Conservation (phyloP, 2,888 invertebrate species). For the Thecophora atra region DNA sequence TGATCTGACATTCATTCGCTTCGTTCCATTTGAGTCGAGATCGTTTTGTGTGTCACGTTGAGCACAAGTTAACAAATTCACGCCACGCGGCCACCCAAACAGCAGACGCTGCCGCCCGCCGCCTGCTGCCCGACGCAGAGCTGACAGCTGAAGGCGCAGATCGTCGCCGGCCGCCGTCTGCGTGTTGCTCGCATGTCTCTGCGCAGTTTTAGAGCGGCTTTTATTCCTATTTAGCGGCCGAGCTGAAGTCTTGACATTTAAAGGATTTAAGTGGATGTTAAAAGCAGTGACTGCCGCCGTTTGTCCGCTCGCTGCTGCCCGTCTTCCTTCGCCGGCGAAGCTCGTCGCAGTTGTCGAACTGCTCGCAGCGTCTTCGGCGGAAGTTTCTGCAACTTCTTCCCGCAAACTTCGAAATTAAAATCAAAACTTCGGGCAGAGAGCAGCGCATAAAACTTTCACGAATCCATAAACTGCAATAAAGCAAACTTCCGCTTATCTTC, state of each 20-base stretch:
- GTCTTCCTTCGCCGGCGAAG: too few relatives aligned
- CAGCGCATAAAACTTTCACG: constrained; percentile 44
- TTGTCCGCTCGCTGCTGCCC: too few relatives aligned
- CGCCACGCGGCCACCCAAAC: constrained; percentile 52
- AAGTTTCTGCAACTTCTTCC: background rate
- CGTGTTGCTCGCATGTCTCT: constrained; percentile 14
- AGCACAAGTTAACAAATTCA: constrained; percentile 65
- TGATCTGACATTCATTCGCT: constrained; percentile 32
- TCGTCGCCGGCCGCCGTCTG: constrained; percentile 16
- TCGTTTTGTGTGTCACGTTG: constrained; percentile 41
- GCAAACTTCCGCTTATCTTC: constrained; percentile 43
- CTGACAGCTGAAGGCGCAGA: background rate
- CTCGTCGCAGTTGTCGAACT: too few relatives aligned
- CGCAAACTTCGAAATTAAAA: background rate
- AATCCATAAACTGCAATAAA: constrained; percentile 44
- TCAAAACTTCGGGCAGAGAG: background rate
- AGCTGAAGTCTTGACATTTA: constrained; percentile 12
- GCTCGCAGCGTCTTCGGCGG: background rate
- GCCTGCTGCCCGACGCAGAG: background rate
- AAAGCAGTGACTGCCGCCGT: background rate
- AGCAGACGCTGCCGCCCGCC: background rate
- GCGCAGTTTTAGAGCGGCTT: background rate
- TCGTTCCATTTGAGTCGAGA: constrained; percentile 27
- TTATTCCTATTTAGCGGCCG: background rate
- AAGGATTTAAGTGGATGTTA: constrained; percentile 6